A percentile compares a stretch with the other conserved stretches of the same genome.
These are phyloP conservation scores for Manduca sexta DNA, from an alignment of 1,140 invertebrate species.

Conservation along the genomic window DNA sequence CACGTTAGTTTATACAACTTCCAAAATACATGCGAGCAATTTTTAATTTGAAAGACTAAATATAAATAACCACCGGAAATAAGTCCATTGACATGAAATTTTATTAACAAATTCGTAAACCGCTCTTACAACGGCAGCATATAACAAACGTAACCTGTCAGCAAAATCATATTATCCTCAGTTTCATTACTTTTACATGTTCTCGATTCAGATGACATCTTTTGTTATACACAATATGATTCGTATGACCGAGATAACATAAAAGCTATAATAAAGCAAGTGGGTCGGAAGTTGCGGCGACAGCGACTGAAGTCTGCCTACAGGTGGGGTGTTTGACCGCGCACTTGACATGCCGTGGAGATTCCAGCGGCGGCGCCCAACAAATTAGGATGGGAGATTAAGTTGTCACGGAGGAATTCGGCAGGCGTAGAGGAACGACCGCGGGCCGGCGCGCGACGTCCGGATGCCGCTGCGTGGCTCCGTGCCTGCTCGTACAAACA, in stretches of 20 bases:
- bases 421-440: slow-evolving; percentile 23
- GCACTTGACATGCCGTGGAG: slow-evolving; percentile 29
- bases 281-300: slow-evolving; percentile 12
- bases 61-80: too few species aligned
- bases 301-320: not conserved
- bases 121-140: too few species aligned
- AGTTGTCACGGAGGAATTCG: slow-evolving; percentile 45
- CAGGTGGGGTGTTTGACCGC: slow-evolving; percentile 50
- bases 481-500: slow-evolving; percentile 2
- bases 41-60: too few species aligned
- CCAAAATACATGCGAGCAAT: too few species aligned
- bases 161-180: too few species aligned
- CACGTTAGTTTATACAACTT: too few species aligned
- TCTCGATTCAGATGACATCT: too few species aligned
- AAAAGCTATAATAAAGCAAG: slow-evolving; percentile 1
- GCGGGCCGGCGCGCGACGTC: slow-evolving; percentile 8
- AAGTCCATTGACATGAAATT: too few species aligned
- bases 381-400: slow-evolving; percentile 48
- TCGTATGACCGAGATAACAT: not conserved
- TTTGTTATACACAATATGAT: too few species aligned
- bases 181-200: too few species aligned
- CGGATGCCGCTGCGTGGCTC: slow-evolving; percentile 3
- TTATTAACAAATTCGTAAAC: too few species aligned
- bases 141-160: too few species aligned
- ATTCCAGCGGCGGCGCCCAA: slow-evolving; percentile 35